Base-by-base conservation (phyloP, 35 echinoderm and acorn worm species). In the Ophioderma brevispina region DNA sequence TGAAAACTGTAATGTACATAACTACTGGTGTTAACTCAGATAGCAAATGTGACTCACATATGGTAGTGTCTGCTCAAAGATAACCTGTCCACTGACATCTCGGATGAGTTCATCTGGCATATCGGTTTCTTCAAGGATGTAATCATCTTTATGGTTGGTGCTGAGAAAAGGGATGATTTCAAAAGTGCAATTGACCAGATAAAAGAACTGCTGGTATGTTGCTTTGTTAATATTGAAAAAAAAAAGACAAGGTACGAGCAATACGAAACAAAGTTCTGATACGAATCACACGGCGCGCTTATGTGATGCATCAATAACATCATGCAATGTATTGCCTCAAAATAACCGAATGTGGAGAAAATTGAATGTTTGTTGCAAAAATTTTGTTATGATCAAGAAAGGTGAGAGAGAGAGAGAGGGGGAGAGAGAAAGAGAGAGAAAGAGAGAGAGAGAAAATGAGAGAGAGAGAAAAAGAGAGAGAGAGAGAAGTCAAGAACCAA, bases 61-160 rank as follows among this genome's bases (percentile, higher is more conserved):
- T 4, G 81, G 81, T 64, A 94, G 33, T 33, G 92, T 86, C 77
- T 94, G 92, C 37, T 94, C 92, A 90, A 94, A 94, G 75, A 94
- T 55, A 1, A 80, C 80, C 34, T 89, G 38, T 18, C 92, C 92
- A 32, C 55, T 39, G 33, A 94, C 92, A 80, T 94, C 77, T 3
- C 87, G 55, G n/a, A 94, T 94, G 17, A 94, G 81, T 40, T 94
- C 87, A 80, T 89, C 92, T 30, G 92, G 92, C 77, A 94, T 85
- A 33, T 94, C 87, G 23, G 81, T 79, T 17, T 32, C 70, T 38
- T 94, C 87, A 37, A 79, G 38, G 84, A 94, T 90, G 52, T 89
- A 90, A 76, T 94, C 92, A 36, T 23, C 32, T 33, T 63, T 0
- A 38, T 90, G 64, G 36, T 94, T 94, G 18, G 56, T 43, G 38